Conservation (phyloP, 2,888 invertebrate genomes). For the Marasmarcha lunaedactyla region DNA sequence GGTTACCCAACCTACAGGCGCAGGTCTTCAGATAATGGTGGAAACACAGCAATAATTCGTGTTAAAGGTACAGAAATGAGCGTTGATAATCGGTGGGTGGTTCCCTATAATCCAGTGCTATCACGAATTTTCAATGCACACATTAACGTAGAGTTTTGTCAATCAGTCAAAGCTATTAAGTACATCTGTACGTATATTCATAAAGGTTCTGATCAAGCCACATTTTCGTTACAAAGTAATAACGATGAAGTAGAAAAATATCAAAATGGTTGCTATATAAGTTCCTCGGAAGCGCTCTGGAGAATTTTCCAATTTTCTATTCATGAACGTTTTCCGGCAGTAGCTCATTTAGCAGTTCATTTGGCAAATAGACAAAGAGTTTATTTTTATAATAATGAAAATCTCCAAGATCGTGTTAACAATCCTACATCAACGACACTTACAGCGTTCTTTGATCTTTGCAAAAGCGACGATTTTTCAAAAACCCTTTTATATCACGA, state of each 20-base stretch:
- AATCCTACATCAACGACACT: too few relatives aligned
- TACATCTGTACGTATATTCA: conserved; percentile 16
- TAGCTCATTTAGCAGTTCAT: conserved; percentile 13
- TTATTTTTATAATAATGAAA: conserved; percentile 14
- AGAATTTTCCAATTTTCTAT: too few relatives aligned
- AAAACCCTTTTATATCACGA: too few relatives aligned
- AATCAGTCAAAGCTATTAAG: conserved; percentile 15
- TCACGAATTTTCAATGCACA: conserved; percentile 14
- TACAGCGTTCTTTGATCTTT: too few relatives aligned
- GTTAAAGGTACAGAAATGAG: conserved; percentile 9
- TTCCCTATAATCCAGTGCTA: conserved; percentile 19
- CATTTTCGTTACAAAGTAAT: conserved; percentile 10
- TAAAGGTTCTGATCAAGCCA: conserved; percentile 13
- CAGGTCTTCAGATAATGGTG: conserved; percentile 18
- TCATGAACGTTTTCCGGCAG: too few relatives aligned
- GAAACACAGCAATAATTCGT: conserved; percentile 12
- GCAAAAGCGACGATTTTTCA: too few relatives aligned
- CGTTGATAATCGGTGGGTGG: conserved; percentile 22
- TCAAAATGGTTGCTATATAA: conserved; percentile 16
- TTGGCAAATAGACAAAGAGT: too few relatives aligned
- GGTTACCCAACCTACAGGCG: conserved; percentile 30
- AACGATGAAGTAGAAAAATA: conserved; percentile 16
- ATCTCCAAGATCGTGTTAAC: conserved; percentile 11
- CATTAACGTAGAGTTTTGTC: conserved; percentile 14
- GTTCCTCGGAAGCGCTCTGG: conserved; percentile 13